Evolutionary conservation across 37 sponge, comb jelly and placozoan genomes (phyloP).

Genomic region (Beroe forskalii): DNA sequence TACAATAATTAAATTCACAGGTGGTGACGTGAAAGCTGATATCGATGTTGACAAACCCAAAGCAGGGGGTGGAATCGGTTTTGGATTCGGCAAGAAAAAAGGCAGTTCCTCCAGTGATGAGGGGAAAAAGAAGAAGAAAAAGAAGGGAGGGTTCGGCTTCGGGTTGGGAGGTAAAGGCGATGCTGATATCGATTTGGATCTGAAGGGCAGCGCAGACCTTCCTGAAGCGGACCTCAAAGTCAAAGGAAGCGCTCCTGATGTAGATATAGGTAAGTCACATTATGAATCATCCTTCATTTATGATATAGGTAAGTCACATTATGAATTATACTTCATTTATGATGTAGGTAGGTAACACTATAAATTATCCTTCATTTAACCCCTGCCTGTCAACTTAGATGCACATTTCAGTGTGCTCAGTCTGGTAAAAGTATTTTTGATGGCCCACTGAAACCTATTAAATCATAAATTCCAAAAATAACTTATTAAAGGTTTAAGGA

Average conservation of each 20-base stretch:
- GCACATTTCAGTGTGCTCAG: too few relatives aligned
- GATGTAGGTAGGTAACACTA: too few relatives aligned
- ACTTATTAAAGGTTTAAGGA: too few relatives aligned
- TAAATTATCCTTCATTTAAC: too few relatives aligned
- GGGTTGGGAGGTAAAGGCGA: slow-evolving; percentile 1
- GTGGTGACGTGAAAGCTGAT: background rate
- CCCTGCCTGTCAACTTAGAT: too few relatives aligned
- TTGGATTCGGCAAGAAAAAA: slow-evolving; percentile 6
- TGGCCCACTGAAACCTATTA: too few relatives aligned
- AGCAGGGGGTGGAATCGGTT: background rate
- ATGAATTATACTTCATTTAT: too few relatives aligned
- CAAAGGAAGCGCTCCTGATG: slow-evolving; percentile 9
- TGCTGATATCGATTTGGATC: slow-evolving; percentile 1
- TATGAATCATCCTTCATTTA: too few relatives aligned
- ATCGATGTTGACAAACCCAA: background rate
- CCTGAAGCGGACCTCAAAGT: slow-evolving; percentile 43
- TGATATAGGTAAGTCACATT: too few relatives aligned
- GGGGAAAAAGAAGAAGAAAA: slow-evolving; percentile 54
- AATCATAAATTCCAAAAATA: too few relatives aligned
- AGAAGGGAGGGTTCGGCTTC: slow-evolving; percentile 21
- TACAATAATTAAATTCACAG: too few relatives aligned
- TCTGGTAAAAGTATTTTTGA: too few relatives aligned
- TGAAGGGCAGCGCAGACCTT: background rate
- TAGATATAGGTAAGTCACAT: slow-evolving; percentile 51
- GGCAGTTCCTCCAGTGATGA: background rate